Conservation (phyloP, 2,113 vertebrate species). For the Zingel zingel region DNA sequence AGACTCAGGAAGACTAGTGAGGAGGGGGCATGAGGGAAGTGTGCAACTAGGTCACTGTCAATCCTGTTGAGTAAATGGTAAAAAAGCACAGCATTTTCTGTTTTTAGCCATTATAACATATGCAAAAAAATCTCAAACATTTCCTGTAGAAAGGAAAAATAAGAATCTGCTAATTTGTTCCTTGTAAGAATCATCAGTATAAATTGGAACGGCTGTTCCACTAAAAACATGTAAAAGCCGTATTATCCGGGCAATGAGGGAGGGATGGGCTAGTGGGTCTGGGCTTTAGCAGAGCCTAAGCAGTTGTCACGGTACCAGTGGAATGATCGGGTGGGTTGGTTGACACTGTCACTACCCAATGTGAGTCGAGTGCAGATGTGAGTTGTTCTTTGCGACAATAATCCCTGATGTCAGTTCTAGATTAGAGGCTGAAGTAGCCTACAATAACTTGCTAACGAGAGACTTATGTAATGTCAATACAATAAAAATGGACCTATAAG, state of each 20-base stretch:
- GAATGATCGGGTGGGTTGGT: slow-evolving; percentile 53
- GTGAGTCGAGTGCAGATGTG: too few relatives aligned
- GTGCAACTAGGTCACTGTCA: slow-evolving; percentile 81
- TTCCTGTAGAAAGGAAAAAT: neutral
- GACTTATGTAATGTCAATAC: too few relatives aligned
- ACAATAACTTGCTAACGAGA: too few relatives aligned
- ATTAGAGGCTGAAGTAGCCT: too few relatives aligned
- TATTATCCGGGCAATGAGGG: slow-evolving; percentile 30
- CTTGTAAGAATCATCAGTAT: neutral
- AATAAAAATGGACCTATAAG: too few relatives aligned
- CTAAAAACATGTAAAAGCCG: slow-evolving; percentile 28
- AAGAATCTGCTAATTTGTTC: neutral
- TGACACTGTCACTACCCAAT: slow-evolving; percentile 17
- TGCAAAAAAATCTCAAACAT: neutral
- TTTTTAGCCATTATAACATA: slow-evolving; percentile 10
- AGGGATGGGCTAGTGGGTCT: slow-evolving; percentile 10
- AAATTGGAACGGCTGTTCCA: slow-evolving; percentile 1
- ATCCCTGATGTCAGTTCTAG: too few relatives aligned
- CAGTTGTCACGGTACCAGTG: slow-evolving; percentile 74
- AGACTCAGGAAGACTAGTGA: slow-evolving; percentile 49
- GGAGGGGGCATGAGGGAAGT: slow-evolving; percentile 60
- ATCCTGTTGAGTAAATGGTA: slow-evolving; percentile 66
- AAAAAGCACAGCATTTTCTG: slow-evolving; percentile 6
- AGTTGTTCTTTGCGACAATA: too few relatives aligned
- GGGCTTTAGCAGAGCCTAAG: slow-evolving; percentile 49